phyloP scores from a whole-genome alignment of 1,140 invertebrate species.

The Metaphire vulgaris region DNA sequence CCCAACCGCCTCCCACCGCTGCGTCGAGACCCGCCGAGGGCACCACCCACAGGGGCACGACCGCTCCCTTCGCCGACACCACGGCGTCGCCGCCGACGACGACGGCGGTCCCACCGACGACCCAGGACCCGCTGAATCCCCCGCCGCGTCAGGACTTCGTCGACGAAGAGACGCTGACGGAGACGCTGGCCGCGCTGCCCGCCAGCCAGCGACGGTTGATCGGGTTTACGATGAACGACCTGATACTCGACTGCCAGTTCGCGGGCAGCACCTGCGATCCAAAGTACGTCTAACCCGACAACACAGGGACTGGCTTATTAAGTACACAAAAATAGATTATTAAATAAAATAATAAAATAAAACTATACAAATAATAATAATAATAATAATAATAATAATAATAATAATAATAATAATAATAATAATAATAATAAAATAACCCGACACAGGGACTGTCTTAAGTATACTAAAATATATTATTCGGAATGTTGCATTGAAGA shows the following conservation, averaged over 20 bases:
- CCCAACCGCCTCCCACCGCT: not conserved
- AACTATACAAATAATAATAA: conserved; percentile 2
- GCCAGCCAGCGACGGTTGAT: not conserved
- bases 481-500: too few species aligned
- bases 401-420: conserved; percentile 11
- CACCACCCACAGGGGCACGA: not conserved
- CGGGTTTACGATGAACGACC: conserved; percentile 21
- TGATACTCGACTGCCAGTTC: conserved; percentile 17
- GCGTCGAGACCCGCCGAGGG: too few species aligned
- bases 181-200: not conserved
- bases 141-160: not conserved
- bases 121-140: not conserved
- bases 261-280: conserved; percentile 11
- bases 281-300: not conserved
- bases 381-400: conserved; percentile 5
- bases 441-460: too few species aligned
- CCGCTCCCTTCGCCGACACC: not conserved
- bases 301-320: too few species aligned
- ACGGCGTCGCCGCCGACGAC: not conserved
- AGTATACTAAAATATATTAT: too few species aligned
- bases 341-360: too few species aligned
- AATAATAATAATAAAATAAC: conserved; percentile 8
- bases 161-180: conserved; percentile 10
- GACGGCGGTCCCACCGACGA: not conserved
- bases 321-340: not conserved